A percentile compares a stretch with the other conserved stretches of the same genome.
Evolutionary conservation across 2,797 vertebrate genomes (phyloP).

Genomic region (Geotrypetes seraphini): DNA sequence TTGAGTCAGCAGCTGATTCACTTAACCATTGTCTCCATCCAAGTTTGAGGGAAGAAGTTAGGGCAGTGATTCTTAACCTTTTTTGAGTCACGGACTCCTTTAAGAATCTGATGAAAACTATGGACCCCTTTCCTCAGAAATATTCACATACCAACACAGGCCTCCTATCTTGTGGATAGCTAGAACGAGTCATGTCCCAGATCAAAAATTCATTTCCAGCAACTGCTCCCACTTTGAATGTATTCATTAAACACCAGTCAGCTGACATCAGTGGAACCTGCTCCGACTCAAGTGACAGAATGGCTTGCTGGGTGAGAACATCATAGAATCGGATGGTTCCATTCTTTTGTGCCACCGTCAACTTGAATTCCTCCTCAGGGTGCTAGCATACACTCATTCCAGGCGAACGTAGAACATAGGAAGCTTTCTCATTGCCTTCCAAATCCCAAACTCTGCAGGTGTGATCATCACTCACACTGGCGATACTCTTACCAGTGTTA

Average conservation of each 20-base stretch:
- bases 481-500: conserved; percentile 81
- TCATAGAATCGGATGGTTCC: conserved; percentile 91
- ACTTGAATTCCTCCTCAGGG: conserved; percentile 84
- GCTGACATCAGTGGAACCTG: conserved; percentile 84
- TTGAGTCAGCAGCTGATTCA: no score
- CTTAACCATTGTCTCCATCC: no score
- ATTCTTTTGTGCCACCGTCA: conserved; percentile 94
- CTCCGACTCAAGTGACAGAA: conserved; percentile 85
- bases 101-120: no score
- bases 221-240: conserved; percentile 87
- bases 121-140: no score
- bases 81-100: no score
- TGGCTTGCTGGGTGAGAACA: conserved; percentile 81
- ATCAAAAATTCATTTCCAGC: conserved; percentile 88
- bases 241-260: conserved; percentile 90
- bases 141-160: no score
- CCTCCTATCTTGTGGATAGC: no score
- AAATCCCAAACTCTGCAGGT: conserved; percentile 96
- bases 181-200: conserved; percentile 90
- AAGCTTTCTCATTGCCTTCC: conserved; percentile 73
- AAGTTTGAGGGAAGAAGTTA: no score
- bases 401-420: conserved; percentile 80
- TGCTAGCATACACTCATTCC: conserved; percentile 96
- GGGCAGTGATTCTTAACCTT: no score
- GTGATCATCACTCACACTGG: conserved; percentile 94